A percentile compares a stretch with the other conserved stretches of the same genome.
phyloP scores from a whole-genome alignment of 2,113 vertebrate genomes.

The Myrmecobius fasciatus region DNA sequence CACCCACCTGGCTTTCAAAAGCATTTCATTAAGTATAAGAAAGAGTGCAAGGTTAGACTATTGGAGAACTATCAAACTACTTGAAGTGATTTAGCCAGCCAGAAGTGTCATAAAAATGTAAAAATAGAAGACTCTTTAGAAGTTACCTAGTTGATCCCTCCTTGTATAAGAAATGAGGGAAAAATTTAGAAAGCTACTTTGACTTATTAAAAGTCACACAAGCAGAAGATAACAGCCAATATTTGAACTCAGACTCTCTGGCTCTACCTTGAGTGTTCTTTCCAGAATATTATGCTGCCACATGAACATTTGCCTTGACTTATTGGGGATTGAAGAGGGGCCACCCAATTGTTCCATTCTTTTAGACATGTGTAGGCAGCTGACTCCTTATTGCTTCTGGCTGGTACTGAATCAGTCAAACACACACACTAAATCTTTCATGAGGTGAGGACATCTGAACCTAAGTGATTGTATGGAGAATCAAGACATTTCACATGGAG shows the following conservation, averaged over 20 bases:
- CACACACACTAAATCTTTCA: constrained; percentile 75
- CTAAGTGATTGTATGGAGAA: constrained; percentile 67
- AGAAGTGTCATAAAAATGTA: neutral
- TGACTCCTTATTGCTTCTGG: constrained; percentile 67
- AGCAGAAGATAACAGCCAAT: neutral
- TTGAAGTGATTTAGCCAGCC: neutral
- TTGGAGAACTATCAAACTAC: neutral
- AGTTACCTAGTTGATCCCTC: neutral
- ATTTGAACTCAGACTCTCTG: neutral
- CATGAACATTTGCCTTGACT: neutral
- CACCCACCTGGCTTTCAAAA: neutral
- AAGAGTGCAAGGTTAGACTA: neutral
- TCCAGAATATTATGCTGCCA: neutral
- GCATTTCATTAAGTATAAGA: neutral
- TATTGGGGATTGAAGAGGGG: neutral
- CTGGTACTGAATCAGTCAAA: constrained; percentile 71
- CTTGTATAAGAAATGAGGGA: neutral
- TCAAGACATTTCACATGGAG: constrained; percentile 75
- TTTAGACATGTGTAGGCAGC: neutral
- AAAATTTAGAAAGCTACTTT: neutral
- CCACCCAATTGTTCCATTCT: neutral
- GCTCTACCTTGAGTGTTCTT: neutral
- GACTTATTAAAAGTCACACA: neutral
- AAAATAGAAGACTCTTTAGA: neutral
- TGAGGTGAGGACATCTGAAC: constrained; percentile 71